Evolutionary conservation across 1,140 invertebrate species (phyloP), one percentile per base, ranked within the genome.

Genomic region (Pseudomyrmex concolor): DNA sequence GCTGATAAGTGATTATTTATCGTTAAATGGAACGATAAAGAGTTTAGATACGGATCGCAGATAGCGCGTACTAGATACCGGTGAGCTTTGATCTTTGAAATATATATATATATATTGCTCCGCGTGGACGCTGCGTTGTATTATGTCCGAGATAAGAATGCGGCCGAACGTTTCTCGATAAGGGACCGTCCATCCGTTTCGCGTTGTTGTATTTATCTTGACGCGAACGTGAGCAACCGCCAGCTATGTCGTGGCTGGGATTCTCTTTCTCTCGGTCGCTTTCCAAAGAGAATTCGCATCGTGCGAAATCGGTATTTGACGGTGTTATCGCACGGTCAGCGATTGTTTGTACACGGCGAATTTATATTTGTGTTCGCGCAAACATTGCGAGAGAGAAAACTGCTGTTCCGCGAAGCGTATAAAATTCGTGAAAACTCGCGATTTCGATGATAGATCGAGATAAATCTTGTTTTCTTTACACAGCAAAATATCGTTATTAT

Each of bases 141-240:
- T 22, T 57, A 80, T 60, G 19, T 59, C 51, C 66, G 66, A 55
- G 76, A 80, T 80, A 80, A 80, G 76, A 80, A 80, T 43, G 66
- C 66, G 66, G 76, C 43, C 43, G 71, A 80, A 80, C 43, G 66
- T 71, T 71, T 71, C 76, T 80, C 66, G 66, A 80, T 71, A 71
- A 80, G 45, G 76, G 43, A 71, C 43, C 54, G 64, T 54, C 13
- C 22, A 50, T 57, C 22, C 50, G 67, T n/a, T 45, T 78, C 1
- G 57, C 43, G 34, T 9, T 15, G 50, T 25, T 12, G 59, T 73
- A 55, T 55, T 55, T 10, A 45, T 80, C 68, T 73, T 72, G 43
- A 22, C 8, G 51, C 51, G 51, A 78, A 19, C 74, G 74, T 78
- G 74, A 68, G 19, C 70, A 78, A 78, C 64, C 76, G 76, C 76